phyloP scores from a whole-genome alignment of 2,113 vertebrate genomes.

The Callaeas wilsoni region DNA sequence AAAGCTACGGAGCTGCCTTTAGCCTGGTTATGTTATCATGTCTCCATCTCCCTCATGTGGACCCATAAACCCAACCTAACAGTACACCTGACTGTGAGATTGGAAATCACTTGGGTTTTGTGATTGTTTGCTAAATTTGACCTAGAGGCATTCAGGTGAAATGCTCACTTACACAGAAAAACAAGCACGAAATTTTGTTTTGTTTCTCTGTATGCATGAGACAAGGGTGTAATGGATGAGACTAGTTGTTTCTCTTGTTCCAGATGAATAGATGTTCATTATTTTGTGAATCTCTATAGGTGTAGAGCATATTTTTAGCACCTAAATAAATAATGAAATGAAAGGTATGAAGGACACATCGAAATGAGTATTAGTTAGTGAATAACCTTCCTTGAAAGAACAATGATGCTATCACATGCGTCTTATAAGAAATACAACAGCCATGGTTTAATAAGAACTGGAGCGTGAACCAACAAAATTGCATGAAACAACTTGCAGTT shows the following conservation, averaged over 20 bases:
- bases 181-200: not conserved
- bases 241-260: not conserved
- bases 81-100: not conserved
- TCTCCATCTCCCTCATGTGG: not conserved
- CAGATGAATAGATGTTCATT: not conserved
- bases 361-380: not conserved
- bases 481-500: not conserved
- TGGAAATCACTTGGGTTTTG: not conserved
- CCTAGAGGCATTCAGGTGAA: not conserved
- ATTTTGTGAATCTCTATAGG: not conserved
- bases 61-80: not conserved
- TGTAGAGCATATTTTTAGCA: not conserved
- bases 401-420: not conserved
- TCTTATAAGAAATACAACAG: not conserved
- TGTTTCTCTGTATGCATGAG: not conserved
- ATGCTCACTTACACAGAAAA: not conserved
- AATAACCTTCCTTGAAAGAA: not conserved
- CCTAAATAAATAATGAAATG: not conserved
- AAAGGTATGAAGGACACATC: not conserved
- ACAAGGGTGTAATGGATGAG: not conserved
- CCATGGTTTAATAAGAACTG: not conserved
- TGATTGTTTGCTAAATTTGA: not conserved
- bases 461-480: slow-evolving; percentile 42
- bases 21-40: not conserved
- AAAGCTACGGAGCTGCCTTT: not conserved